Base-by-base conservation (phyloP, 2,113 vertebrate species). In the Rhinichthys klamathensis region DNA sequence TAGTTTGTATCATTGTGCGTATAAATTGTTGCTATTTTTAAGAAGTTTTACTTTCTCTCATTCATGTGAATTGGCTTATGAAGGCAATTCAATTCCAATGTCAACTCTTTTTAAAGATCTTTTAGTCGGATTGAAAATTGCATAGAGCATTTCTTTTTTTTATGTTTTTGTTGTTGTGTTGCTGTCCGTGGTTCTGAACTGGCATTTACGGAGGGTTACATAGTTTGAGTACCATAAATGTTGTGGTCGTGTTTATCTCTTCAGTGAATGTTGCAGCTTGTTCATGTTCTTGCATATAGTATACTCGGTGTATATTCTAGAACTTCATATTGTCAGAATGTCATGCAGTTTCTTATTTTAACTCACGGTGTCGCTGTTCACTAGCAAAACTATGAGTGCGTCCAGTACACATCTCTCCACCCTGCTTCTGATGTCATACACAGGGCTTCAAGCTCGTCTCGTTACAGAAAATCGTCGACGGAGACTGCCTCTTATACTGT, bases 291-390 rank as follows among this genome's bases (percentile, higher is more conserved):
- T 56, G 21, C 18, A 21, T 7, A 21, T 0, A 56, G 6, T 51
- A 16, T 7, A 21, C 54, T 21, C 18, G 6, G 6, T 56, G 54
- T 21, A 56, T 49, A 10, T 56, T 21, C 18, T 6, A 56, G 18
- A 2, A 18, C 13, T 15, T 16, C 13, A 73, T n/a, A 16, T 3
- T 23, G 2, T 77, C 25, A 23, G 16, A 38, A 60, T 41, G 9
- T 6, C n/a, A 6, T 70, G 49, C 9, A 82, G 46, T 70, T 72
- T 23, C 23, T 70, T 72, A 0, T 23, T 16, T n/a, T 7, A 61
- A 83, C 89, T 88, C 85, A 56, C 23, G 75, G 87, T 87, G 90
- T 88, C 88, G 84, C 87, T 91, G 73, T 91, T 81, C 76, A 21
- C 85, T 30, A 8, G 54, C 13, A 60, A 60, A 79, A 38, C 21